These are phyloP conservation scores for Ceratina japonica DNA, from an alignment of 1,140 invertebrate genomes.

Conservation along the genomic window DNA sequence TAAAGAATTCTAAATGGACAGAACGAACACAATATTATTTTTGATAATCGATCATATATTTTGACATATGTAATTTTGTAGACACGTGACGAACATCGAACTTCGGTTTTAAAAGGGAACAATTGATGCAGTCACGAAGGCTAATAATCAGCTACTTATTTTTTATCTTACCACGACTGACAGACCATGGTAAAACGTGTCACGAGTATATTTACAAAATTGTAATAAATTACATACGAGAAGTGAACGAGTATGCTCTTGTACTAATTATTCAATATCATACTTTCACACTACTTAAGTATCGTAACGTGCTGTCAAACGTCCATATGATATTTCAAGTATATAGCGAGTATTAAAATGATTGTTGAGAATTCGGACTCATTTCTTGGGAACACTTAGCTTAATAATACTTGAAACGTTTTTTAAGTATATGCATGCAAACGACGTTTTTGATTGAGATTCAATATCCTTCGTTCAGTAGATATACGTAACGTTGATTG, in stretches of 20 bases:
- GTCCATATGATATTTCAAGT: not conserved
- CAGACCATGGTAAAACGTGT: constrained; percentile 18
- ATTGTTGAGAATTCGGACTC: constrained; percentile 1
- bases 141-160: too few species aligned
- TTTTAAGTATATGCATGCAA: constrained; percentile 19
- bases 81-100: constrained; percentile 5
- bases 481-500: not conserved
- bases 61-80: not conserved
- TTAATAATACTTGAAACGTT: too few species aligned
- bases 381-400: not conserved
- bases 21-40: not conserved
- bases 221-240: constrained; percentile 46
- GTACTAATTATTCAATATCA: constrained; percentile 3
- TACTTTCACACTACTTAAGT: constrained; percentile 11
- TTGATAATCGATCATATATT: constrained; percentile 17
- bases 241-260: constrained; percentile 23
- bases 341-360: not conserved
- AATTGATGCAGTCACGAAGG: too few species aligned
- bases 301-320: not conserved
- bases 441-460: constrained; percentile 34
- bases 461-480: constrained; percentile 9
- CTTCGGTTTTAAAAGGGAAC: not conserved
- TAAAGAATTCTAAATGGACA: not conserved
- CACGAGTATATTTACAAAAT: constrained; percentile 55
- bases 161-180: too few species aligned